Evolutionary conservation across 2,113 vertebrate genomes (phyloP), one percentile per base, ranked within the genome.

Genomic region (Lanius ludovicianus): DNA sequence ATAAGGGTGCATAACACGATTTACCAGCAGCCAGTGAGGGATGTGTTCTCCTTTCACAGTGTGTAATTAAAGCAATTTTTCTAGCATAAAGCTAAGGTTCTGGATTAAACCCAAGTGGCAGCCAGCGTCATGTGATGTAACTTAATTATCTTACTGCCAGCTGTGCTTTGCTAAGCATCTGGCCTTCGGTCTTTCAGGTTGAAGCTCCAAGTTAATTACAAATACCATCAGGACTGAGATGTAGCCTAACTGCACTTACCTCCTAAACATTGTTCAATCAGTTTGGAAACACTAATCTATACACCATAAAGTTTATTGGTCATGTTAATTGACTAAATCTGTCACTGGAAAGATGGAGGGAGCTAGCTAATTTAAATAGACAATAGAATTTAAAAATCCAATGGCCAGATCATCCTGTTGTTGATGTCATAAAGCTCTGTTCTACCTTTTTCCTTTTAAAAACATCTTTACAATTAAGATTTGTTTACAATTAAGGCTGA

Each of bases 381-480:
- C 33, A 50, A 93, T 18, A 91, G 68, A 80, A 83, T 71, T 94
- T 71, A 49, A 92, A 91, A 93, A 70, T 81, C 44, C 47, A 86
- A 8, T 52, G 39, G 35, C 68, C 30, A 52, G 25, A 67, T 92
- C 95, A 92, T 85, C 68, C 79, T 77, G 6, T 73, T 95, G 62
- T 83, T 91, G 30, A 46, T 87, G 49, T 77, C 67, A 50, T 35
- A 63, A 79, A 52, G 35, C 75, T 62, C 59, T 76, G 59, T 16
- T 88, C 33, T 59, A 49, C 59, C 33, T 3, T 80, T 67, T 79
- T 85, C 68, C 74, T 88, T 92, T 91, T 33, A 67, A 78, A 95
- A 94, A 84, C 12, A 63, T 93, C 88, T 94, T 89, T 95, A 55
- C 83, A 90, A 88, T 91, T 92, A 83, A 82, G 87, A 75, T 75